Conservation (phyloP, 2,888 invertebrate species). For the Cataglyphis altisquamis region DNA sequence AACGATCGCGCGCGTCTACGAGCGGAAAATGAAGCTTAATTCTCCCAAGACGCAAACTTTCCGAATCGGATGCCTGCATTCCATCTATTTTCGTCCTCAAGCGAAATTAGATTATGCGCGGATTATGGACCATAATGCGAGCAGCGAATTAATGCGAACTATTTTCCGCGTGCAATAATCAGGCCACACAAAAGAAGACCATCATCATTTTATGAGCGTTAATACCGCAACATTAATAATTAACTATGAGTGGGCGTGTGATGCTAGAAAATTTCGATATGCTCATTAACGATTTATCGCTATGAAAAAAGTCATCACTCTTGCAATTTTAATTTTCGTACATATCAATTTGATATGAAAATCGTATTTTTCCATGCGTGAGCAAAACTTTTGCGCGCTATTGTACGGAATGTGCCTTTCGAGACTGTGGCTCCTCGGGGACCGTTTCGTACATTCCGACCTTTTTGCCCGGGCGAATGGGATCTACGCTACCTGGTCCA, state of each 20-base stretch:
- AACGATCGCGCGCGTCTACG: slow-evolving; percentile 11
- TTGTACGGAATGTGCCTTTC: slow-evolving; percentile 22
- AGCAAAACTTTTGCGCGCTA: slow-evolving; percentile 10
- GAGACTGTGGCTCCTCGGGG: slow-evolving; percentile 18
- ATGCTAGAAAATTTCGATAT: background rate
- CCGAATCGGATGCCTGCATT: background rate
- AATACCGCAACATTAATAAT: background rate
- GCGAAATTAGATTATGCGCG: slow-evolving; percentile 13
- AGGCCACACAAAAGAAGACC: background rate
- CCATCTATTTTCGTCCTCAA: background rate
- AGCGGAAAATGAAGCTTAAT: slow-evolving; percentile 29
- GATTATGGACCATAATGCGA: slow-evolving; percentile 10
- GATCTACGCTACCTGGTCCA: slow-evolving; percentile 30
- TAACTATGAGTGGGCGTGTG: background rate
- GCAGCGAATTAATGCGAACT: background rate
- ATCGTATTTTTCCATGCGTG: background rate
- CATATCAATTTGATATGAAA: background rate
- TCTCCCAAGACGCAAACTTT: slow-evolving; percentile 15
- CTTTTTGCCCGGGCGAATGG: slow-evolving; percentile 4
- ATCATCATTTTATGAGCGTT: background rate
- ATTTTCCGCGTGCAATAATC: background rate
- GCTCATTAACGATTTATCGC: background rate
- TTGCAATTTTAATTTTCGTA: background rate
- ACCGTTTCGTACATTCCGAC: slow-evolving; percentile 47
- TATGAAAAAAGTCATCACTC: background rate